These are phyloP conservation scores for Hybognathus amarus DNA, from an alignment of 2,797 vertebrate genomes.

Conservation along the genomic window DNA sequence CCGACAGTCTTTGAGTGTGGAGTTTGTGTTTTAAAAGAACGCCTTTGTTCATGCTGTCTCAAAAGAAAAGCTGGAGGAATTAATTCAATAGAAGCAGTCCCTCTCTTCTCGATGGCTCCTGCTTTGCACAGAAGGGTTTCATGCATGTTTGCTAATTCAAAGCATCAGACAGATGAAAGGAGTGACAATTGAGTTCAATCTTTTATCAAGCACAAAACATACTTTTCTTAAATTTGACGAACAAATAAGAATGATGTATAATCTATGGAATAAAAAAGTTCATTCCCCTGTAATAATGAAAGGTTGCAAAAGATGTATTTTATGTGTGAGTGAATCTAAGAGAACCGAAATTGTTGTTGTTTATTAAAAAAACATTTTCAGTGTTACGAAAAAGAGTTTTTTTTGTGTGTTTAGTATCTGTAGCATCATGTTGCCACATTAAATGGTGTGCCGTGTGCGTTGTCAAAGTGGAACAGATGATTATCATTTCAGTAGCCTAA, in stretches of 20 bases:
- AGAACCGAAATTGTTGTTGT: background rate
- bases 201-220: background rate
- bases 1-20: constrained; percentile 19
- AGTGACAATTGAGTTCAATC: background rate
- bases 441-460: background rate
- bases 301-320: background rate
- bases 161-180: constrained; percentile 3
- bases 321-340: background rate
- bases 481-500: background rate
- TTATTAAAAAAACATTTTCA: background rate
- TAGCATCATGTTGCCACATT: background rate
- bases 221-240: background rate
- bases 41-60: constrained; percentile 34
- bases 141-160: background rate
- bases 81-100: background rate
- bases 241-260: background rate
- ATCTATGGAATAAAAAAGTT: background rate
- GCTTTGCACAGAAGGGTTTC: constrained; percentile 14
- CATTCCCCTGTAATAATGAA: background rate
- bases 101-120: constrained; percentile 6
- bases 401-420: too few species aligned
- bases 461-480: background rate
- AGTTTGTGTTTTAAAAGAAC: constrained; percentile 17
- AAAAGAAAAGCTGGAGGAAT: constrained; percentile 22
- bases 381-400: background rate